Conservation (phyloP, 2,888 invertebrate genomes). For the Drosophila paracracens region DNA sequence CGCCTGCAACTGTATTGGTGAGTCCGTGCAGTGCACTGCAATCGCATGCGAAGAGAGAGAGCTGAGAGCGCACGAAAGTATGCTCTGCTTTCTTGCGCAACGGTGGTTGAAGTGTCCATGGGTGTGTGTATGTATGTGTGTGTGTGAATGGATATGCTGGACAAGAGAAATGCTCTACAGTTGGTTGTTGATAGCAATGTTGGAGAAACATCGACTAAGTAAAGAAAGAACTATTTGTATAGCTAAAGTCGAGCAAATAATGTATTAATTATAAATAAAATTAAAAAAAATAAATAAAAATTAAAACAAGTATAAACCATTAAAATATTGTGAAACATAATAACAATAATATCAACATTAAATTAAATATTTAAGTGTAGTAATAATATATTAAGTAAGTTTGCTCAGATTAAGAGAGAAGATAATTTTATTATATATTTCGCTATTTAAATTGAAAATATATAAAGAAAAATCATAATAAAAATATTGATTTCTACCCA, state of each 20-base stretch:
- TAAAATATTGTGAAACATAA: neutral
- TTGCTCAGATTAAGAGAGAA: neutral
- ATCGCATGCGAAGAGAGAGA: constrained; percentile 43
- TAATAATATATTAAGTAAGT: neutral
- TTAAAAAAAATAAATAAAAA: neutral
- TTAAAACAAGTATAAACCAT: neutral
- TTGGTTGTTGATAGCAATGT: neutral
- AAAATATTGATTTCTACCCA: neutral
- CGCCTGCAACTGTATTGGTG: constrained; percentile 65
- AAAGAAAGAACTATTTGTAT: neutral
- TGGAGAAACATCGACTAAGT: no score
- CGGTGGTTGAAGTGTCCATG: constrained; percentile 59
- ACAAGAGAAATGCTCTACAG: constrained; percentile 59
- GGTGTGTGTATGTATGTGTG: constrained; percentile 3
- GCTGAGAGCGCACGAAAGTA: constrained; percentile 47
- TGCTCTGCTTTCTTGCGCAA: constrained; percentile 33
- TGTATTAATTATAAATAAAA: neutral
- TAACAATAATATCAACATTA: neutral
- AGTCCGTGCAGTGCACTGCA: constrained; percentile 38
- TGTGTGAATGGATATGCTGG: constrained; percentile 15
- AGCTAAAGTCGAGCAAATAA: no score
- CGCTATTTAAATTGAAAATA: neutral
- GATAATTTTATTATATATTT: neutral
- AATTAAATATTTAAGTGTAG: neutral
- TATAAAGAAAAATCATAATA: no score